Percentiles rank a stretch among this genome's conserved stretches.
Conservation (phyloP, 2,888 invertebrate genomes). For the Steinernema scapterisci region DNA sequence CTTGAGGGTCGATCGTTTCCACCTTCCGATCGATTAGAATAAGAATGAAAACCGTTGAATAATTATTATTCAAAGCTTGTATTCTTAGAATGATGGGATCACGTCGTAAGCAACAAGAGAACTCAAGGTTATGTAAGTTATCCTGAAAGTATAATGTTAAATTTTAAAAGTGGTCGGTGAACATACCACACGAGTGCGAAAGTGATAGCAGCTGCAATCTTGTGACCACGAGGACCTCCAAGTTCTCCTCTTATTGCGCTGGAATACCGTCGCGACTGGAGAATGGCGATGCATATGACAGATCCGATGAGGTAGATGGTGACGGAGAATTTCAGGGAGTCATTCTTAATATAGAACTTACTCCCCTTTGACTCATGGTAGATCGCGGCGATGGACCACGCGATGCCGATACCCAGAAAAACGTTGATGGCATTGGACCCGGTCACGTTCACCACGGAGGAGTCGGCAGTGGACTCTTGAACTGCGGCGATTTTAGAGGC, state of each 20-base stretch:
- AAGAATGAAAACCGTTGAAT: too few relatives aligned
- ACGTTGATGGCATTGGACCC: slow-evolving; percentile 94
- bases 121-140: slow-evolving; percentile 81
- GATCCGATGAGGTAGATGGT: slow-evolving; percentile 93
- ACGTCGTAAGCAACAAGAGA: slow-evolving; percentile 90
- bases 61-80: not conserved
- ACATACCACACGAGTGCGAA: slow-evolving; percentile 82
- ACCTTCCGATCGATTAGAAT: too few relatives aligned
- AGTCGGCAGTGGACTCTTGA: slow-evolving; percentile 94
- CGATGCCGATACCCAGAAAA: slow-evolving; percentile 82
- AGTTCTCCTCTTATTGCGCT: slow-evolving; percentile 74
- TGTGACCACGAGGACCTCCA: slow-evolving; percentile 82
- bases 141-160: not conserved
- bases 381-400: slow-evolving; percentile 65
- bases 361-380: slow-evolving; percentile 58
- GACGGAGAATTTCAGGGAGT: slow-evolving; percentile 92
- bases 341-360: slow-evolving; percentile 76
- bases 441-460: slow-evolving; percentile 92
- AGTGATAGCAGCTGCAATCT: slow-evolving; percentile 79
- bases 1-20: too few relatives aligned
- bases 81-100: slow-evolving; percentile 76
- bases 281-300: slow-evolving; percentile 79
- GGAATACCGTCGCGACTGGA: slow-evolving; percentile 76
- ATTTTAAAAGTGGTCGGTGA: slow-evolving; percentile 73
- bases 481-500: slow-evolving; percentile 97